Percentiles rank a stretch among this genome's conserved stretches.
Evolutionary conservation across 2,113 vertebrate species (phyloP).

Genomic region (Epinephelus cyanopodus): DNA sequence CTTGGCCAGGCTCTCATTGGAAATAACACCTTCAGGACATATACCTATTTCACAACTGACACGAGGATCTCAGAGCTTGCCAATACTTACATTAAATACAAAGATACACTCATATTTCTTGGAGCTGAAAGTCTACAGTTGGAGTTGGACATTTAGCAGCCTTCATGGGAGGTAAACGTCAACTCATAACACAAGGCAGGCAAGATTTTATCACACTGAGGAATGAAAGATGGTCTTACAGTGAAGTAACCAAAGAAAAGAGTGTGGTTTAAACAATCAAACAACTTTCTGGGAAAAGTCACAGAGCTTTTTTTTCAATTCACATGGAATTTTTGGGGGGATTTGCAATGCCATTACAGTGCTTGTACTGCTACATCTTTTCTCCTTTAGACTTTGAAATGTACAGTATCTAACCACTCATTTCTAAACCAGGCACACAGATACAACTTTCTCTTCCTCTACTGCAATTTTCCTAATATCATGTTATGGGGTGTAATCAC

Average conservation of each 20-base stretch:
- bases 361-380: not conserved
- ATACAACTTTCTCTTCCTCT: constrained; percentile 39
- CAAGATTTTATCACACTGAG: constrained; percentile 17
- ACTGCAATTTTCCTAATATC: not conserved
- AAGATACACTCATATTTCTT: not conserved
- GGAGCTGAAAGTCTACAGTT: not conserved
- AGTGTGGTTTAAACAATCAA: not conserved
- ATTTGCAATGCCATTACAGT: not conserved
- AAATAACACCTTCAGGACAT: too few relatives aligned
- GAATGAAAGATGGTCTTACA: constrained; percentile 1
- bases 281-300: not conserved
- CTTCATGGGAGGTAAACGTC: not conserved
- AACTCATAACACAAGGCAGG: not conserved
- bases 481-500: not conserved
- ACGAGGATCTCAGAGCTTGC: too few relatives aligned
- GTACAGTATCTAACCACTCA: not conserved
- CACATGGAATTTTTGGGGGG: not conserved
- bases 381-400: not conserved
- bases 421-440: not conserved
- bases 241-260: not conserved
- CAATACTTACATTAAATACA: too few relatives aligned
- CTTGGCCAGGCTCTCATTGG: not conserved
- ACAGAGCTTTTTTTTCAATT: not conserved
- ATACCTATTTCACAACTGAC: too few relatives aligned
- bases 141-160: not conserved